Percentiles rank a stretch among this genome's conserved stretches.
Conservation (phyloP, 1,140 invertebrate species). For the Gerris buenoi region DNA sequence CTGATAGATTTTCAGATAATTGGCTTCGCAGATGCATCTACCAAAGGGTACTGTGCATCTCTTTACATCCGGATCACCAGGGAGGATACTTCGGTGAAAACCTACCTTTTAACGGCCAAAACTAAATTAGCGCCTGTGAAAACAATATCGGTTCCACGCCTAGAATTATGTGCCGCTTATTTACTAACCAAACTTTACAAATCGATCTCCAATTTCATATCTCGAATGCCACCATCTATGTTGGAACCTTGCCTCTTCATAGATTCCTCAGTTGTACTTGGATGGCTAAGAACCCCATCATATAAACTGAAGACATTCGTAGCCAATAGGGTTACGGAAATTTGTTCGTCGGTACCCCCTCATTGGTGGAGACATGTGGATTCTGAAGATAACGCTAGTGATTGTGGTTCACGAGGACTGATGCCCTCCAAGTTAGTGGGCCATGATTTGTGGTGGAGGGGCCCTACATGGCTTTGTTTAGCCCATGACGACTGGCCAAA, state of each 20-base stretch:
- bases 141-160: conserved; percentile 25
- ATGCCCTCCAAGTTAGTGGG: conserved; percentile 18
- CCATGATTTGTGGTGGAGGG: conserved; percentile 28
- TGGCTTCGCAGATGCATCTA: conserved; percentile 19
- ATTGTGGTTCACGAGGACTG: conserved; percentile 30
- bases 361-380: conserved; percentile 29
- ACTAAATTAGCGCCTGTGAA: conserved; percentile 29
- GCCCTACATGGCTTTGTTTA: conserved; percentile 19
- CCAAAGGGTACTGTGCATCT: too few relatives aligned
- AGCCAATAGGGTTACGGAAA: conserved; percentile 26
- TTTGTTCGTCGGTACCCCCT: conserved; percentile 20
- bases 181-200: too few relatives aligned
- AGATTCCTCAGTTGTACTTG: too few relatives aligned
- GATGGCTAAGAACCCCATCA: too few relatives aligned
- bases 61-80: too few relatives aligned
- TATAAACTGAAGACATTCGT: conserved; percentile 18
- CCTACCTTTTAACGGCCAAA: conserved; percentile 27
- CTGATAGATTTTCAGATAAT: conserved; percentile 22
- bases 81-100: too few relatives aligned
- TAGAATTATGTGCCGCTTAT: too few relatives aligned
- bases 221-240: too few relatives aligned
- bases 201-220: too few relatives aligned
- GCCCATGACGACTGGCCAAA: neutral
- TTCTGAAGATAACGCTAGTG: conserved; percentile 28
- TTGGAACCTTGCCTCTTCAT: too few relatives aligned